Evolutionary conservation across 2,888 invertebrate species (phyloP).

Genomic region (Macaria liturata): DNA sequence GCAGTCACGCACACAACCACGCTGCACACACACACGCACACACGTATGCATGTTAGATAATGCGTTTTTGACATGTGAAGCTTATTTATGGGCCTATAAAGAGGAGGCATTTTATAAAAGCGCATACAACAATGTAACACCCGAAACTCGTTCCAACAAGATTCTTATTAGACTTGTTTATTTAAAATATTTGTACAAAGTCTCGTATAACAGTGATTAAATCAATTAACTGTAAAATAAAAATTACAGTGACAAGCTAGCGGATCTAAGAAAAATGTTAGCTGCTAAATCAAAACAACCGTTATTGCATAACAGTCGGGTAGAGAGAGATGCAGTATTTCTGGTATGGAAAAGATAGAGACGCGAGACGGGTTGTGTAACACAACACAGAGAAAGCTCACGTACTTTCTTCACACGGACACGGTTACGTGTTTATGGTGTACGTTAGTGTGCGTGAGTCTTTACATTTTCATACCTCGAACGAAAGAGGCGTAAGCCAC

Average conservation of each 20-base stretch:
- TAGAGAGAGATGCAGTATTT: conserved; percentile 51
- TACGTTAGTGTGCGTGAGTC: conserved; percentile 62
- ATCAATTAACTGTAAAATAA: conserved; percentile 20
- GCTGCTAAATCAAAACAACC: conserved; percentile 76
- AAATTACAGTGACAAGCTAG: conserved; percentile 49
- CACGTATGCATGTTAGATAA: conserved; percentile 57
- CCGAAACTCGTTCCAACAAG: conserved; percentile 6
- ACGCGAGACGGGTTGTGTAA: conserved; percentile 70
- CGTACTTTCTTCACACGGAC: conserved; percentile 70
- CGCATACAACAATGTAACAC: neutral
- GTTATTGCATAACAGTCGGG: conserved; percentile 80
- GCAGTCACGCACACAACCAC: conserved; percentile 48
- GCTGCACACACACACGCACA: conserved; percentile 33
- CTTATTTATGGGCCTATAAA: conserved; percentile 66
- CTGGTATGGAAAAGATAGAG: conserved; percentile 55
- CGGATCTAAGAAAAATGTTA: conserved; percentile 77
- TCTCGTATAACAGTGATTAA: neutral
- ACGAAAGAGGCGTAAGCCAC: conserved; percentile 70
- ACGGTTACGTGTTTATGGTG: conserved; percentile 35
- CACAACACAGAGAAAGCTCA: conserved; percentile 79
- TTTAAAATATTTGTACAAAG: neutral
- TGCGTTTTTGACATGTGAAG: conserved; percentile 66
- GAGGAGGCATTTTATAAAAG: conserved; percentile 22
- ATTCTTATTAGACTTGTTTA: conserved; percentile 19
- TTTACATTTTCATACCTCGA: conserved; percentile 67